Base-by-base conservation (phyloP, 2,888 invertebrate genomes). In the Sylvicola fuscatus region DNA sequence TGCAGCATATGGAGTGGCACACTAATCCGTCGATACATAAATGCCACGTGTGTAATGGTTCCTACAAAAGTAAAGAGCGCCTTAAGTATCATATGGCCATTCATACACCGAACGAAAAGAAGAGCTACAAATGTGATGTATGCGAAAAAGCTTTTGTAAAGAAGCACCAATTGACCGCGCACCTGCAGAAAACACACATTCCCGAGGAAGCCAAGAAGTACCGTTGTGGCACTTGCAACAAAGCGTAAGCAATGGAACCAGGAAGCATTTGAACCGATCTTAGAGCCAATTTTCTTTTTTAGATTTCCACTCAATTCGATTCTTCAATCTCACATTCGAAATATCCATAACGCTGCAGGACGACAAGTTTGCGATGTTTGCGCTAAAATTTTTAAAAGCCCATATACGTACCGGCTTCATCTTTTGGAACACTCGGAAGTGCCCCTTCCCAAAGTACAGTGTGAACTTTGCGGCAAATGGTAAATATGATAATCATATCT, bases 401-500 rank as follows among this genome's bases (percentile, higher is more conserved):
- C 48, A 31, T 12, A 7, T 13, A 13, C 13, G 14, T 31, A 13
- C 14, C 3, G 14, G 14, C 7, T 3, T 4, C 31, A 31, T 31
- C 50, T 51, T 47, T 42, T 49, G 33, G 52, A 54, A 12, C 56
- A 56, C 38, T 43, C 47, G n/a, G 51, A 51, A 2, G 46, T 46
- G 1, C 43, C 47, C 10, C 46, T 45, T 12, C 44, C 49, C 12
- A 36, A 41, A 10, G 44, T 53, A 11, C 47, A 51, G 29, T 56
- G 56, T 21, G 45, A 53, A 15, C 38, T 52, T 2, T 56, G 56
- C 26, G 51, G 52, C 21, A 21, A 21, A 8, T 21, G 21, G 21
- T 21, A 21, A 21, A 8, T 8, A 21, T 21, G 8, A 21, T 6
- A 21, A n/a, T n/a, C n/a, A n/a, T n/a, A n/a, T n/a, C 8, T 21